phyloP scores from a whole-genome alignment of 2,888 invertebrate genomes.

The Malachius bipustulatus region DNA sequence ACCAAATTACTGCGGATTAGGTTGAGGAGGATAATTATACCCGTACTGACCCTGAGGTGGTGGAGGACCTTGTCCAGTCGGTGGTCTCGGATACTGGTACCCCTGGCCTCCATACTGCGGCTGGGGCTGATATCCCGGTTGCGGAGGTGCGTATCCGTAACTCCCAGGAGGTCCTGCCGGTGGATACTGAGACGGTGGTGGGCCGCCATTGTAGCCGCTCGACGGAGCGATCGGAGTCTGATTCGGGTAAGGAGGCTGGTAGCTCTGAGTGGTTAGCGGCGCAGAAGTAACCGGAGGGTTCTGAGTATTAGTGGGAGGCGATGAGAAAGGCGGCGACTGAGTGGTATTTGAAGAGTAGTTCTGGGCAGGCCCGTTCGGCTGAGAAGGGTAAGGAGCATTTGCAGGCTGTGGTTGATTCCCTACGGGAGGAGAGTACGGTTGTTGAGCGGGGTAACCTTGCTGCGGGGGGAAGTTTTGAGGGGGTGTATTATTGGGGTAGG shows the following conservation, averaged over 20 bases:
- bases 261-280: conserved; percentile 38
- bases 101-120: conserved; percentile 46
- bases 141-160: conserved; percentile 47
- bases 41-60: conserved; percentile 63
- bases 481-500: conserved; percentile 28
- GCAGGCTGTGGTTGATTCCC: conserved; percentile 26
- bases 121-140: conserved; percentile 48
- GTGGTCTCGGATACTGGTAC: conserved; percentile 53
- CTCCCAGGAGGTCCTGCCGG: conserved; percentile 30
- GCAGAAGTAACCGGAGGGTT: conserved; percentile 43
- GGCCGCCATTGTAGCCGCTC: conserved; percentile 35
- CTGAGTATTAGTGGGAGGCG: conserved; percentile 34
- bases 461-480: conserved; percentile 34
- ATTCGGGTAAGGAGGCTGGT: conserved; percentile 42
- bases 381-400: conserved; percentile 28
- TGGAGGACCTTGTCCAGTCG: conserved; percentile 59
- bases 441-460: conserved; percentile 45
- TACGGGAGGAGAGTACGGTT: conserved; percentile 35
- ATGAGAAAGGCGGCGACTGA: conserved; percentile 52
- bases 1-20: conserved; percentile 45
- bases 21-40: conserved; percentile 70
- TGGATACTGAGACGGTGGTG: conserved; percentile 34
- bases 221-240: conserved; percentile 37
- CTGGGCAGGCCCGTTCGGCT: conserved; percentile 28
- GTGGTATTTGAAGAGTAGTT: conserved; percentile 38